phyloP scores from a whole-genome alignment of 2,888 invertebrate species.

The Achlya flavicornis region DNA sequence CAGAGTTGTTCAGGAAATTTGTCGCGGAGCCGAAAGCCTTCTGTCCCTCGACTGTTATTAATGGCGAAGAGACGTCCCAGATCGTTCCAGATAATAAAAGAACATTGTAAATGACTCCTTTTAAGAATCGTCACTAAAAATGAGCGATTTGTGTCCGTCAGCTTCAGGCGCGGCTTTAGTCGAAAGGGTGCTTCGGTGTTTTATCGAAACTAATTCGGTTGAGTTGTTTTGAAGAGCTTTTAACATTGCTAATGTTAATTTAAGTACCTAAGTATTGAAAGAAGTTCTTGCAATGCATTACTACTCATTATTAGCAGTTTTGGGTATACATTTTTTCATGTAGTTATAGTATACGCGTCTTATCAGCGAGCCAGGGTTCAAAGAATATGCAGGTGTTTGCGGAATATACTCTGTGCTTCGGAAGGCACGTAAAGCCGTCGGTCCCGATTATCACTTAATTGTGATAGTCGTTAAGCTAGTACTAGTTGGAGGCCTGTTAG shows the following conservation, averaged over 20 bases:
- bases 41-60: conserved; percentile 57
- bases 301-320: background rate
- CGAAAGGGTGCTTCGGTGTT: conserved; percentile 12
- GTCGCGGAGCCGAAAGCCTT: conserved; percentile 51
- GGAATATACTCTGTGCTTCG: too few species aligned
- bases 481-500: too few species aligned
- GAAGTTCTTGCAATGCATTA: background rate
- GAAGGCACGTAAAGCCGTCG: too few species aligned
- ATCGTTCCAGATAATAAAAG: conserved; percentile 57
- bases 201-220: conserved; percentile 6
- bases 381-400: too few species aligned
- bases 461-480: too few species aligned
- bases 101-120: conserved; percentile 57
- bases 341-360: too few species aligned
- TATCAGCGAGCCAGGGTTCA: too few species aligned
- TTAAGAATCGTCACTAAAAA: conserved; percentile 45
- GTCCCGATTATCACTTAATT: too few species aligned
- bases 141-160: conserved; percentile 51
- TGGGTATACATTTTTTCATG: too few species aligned
- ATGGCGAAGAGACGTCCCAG: conserved; percentile 48
- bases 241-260: background rate
- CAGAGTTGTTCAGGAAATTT: conserved; percentile 46
- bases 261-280: too few species aligned
- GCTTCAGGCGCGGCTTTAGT: conserved; percentile 25
- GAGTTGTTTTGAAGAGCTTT: conserved; percentile 4